Evolutionary conservation across 64 coral and sea anemone species (phyloP), one percentile per base, ranked within the genome.

Genomic region (Stichodactyla helianthus): DNA sequence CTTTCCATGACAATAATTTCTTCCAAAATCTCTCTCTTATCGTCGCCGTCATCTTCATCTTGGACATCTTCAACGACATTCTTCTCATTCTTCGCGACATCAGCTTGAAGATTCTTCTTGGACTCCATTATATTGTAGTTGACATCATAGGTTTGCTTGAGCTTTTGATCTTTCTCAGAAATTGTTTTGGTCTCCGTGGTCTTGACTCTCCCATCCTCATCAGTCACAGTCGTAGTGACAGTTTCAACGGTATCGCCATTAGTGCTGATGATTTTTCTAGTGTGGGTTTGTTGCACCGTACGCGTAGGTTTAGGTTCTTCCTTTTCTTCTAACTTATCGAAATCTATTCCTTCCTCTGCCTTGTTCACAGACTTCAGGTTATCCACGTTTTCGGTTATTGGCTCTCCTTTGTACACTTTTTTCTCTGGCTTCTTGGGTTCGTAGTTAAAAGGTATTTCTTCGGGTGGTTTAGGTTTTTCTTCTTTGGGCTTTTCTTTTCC

Each of bases 161-260:
- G 78, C 20, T 81, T 51, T 28, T 81, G 35, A 6, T 54, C 52
- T 81, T 18, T 17, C 52, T 50, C 68, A 74, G 68, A 74, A 74
- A 74, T 31, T 9, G 68, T 81, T 81, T 51, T 81, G 14, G 78
- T 81, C 19, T 51, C 52, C 1, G 78, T 81, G 2, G 14, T 81
- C 50, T 52, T 54, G 26, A 81, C 78, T 52, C 10, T 81, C 16
- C 78, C 78, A 10, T 81, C 78, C 11, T 81, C 20, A 28, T 81
- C 51, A 7, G 35, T 81, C 14, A 18, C 6, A 6, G 78, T 81
- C 52, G 52, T 54, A 19, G 78, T 81, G 10, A 81, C 20, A 19
- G 78, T 81, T 81, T 81, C 50, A 5, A 81, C 35, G 26, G 78
- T 54, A 28, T 81, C 78, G 15, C 78, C 78, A 81, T 81, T 54